A percentile compares a stretch with the other conserved stretches of the same genome.
Evolutionary conservation across 2,113 vertebrate species (phyloP).

Genomic region (Ceyx margarethae): DNA sequence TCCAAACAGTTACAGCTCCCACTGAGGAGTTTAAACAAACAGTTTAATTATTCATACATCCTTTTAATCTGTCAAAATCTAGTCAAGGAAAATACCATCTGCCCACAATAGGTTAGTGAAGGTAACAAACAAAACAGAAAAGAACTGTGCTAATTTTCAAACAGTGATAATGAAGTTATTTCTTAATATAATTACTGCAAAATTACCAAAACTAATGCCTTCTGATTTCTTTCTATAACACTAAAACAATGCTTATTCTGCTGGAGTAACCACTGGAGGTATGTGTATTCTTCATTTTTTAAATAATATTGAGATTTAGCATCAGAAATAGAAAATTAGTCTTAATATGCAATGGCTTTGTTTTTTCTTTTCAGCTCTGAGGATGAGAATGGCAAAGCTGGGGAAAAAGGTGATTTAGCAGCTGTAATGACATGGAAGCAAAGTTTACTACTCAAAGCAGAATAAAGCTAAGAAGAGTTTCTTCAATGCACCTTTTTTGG

Average conservation of each 20-base stretch:
- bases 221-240: slow-evolving; percentile 69
- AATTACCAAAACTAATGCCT: slow-evolving; percentile 66
- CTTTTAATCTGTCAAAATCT: neutral
- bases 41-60: slow-evolving; percentile 3
- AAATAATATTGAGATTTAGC: slow-evolving; percentile 42
- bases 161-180: neutral
- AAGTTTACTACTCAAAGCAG: no score
- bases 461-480: no score
- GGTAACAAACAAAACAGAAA: neutral
- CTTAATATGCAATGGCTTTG: no score
- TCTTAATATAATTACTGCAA: slow-evolving; percentile 7
- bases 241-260: slow-evolving; percentile 72
- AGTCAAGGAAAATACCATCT: neutral
- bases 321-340: no score
- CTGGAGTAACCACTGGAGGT: slow-evolving; percentile 72
- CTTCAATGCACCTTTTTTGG: no score
- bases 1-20: neutral
- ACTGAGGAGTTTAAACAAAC: slow-evolving; percentile 2
- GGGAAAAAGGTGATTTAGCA: no score
- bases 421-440: no score
- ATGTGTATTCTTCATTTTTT: slow-evolving; percentile 63
- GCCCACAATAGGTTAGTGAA: neutral
- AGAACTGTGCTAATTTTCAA: neutral
- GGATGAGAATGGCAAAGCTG: no score
- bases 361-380: no score